These are phyloP conservation scores for Molossus molossus DNA, from an alignment of 2,797 vertebrate genomes.

Conservation along the genomic window DNA sequence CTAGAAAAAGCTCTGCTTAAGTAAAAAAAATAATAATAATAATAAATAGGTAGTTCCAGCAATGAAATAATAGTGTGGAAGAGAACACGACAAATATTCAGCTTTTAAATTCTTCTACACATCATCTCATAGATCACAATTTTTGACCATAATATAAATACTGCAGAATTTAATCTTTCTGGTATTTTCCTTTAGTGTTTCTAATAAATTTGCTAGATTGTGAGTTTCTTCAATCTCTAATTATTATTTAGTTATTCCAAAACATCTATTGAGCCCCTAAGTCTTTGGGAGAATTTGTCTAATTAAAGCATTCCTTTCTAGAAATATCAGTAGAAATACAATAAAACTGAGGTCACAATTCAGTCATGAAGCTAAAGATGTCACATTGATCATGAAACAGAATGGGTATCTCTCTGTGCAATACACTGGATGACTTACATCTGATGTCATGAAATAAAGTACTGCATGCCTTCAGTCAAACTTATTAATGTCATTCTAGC, in stretches of 20 bases:
- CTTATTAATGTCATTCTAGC: constrained; percentile 35
- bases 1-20: not conserved
- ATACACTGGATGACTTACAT: not conserved
- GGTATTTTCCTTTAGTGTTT: not conserved
- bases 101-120: not conserved
- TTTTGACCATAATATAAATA: not conserved
- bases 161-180: not conserved
- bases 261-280: not conserved
- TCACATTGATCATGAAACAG: not conserved
- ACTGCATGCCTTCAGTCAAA: not conserved
- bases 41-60: too few species aligned
- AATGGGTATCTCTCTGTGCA: not conserved
- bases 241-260: not conserved
- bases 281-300: not conserved
- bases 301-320: not conserved
- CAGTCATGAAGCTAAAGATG: not conserved
- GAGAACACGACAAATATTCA: not conserved
- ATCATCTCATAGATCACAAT: not conserved
- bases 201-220: not conserved
- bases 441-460: constrained; percentile 28
- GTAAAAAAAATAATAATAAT: not conserved
- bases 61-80: not conserved
- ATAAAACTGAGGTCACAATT: not conserved
- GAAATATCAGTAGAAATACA: not conserved
- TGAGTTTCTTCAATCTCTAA: not conserved